A percentile compares a stretch with the other conserved stretches of the same genome.
phyloP scores from a whole-genome alignment of 2,797 vertebrate genomes.

The Spea hammondii region DNA sequence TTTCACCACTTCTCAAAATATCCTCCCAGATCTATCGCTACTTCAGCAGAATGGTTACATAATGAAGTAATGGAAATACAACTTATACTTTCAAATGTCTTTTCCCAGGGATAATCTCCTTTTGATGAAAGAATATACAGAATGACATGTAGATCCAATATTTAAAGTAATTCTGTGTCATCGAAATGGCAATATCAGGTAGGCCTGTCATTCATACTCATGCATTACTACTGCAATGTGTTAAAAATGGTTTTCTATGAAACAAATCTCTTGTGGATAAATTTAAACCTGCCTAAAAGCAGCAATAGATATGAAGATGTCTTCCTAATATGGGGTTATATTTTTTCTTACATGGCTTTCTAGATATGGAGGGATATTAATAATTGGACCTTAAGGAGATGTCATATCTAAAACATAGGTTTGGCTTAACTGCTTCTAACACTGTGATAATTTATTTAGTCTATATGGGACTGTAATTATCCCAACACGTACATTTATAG shows the following conservation, averaged over 20 bases:
- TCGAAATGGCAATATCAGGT: conserved; percentile 6
- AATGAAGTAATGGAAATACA: conserved; percentile 28
- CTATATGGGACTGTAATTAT: too few species aligned
- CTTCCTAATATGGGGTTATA: too few species aligned
- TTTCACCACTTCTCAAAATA: conserved; percentile 9
- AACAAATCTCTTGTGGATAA: neutral
- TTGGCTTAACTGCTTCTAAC: too few species aligned
- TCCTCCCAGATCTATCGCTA: conserved; percentile 19
- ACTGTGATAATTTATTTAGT: too few species aligned
- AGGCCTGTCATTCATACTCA: conserved; percentile 15
- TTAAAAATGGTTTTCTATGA: neutral
- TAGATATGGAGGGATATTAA: too few species aligned
- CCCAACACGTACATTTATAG: too few species aligned
- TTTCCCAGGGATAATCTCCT: conserved; percentile 23
- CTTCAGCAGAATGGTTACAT: conserved; percentile 18
- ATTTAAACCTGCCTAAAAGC: neutral
- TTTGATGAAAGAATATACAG: conserved; percentile 25
- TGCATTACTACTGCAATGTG: conserved; percentile 27
- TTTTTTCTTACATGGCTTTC: too few species aligned
- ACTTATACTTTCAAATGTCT: conserved; percentile 36
- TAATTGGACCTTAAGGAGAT: too few species aligned
- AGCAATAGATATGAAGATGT: too few species aligned
- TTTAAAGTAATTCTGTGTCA: conserved; percentile 26
- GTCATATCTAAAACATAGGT: too few species aligned
- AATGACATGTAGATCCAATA: conserved; percentile 19